A percentile compares a stretch with the other conserved stretches of the same genome.
These are phyloP conservation scores for Stichodactyla helianthus DNA, from an alignment of 64 coral and sea anemone genomes.

Conservation along the genomic window DNA sequence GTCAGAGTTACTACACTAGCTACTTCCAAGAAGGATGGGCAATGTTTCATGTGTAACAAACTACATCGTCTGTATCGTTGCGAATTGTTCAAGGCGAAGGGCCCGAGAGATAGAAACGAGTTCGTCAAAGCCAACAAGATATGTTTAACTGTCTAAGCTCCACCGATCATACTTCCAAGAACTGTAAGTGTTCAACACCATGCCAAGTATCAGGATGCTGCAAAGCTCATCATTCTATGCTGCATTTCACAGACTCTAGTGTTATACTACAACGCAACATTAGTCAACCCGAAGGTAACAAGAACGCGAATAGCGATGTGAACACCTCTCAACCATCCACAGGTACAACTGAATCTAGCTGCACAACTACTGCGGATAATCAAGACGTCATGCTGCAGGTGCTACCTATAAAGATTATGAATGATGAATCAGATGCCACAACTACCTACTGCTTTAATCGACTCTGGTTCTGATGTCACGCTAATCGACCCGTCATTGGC, in stretches of 20 bases:
- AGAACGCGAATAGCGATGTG: not conserved
- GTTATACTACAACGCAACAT: no score
- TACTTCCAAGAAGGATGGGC: not conserved
- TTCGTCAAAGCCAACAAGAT: constrained; percentile 2
- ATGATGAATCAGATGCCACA: not conserved
- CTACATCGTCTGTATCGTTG: constrained; percentile 18
- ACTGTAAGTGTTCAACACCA: constrained; percentile 19
- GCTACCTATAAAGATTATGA: constrained; percentile 14
- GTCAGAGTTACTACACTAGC: not conserved
- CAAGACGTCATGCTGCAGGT: constrained; percentile 28
- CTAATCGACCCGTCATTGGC: constrained; percentile 26
- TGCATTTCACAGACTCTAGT: not conserved
- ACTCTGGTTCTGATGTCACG: constrained; percentile 24
- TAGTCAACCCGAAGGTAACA: not conserved
- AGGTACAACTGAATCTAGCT: not conserved
- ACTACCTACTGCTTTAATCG: constrained; percentile 31
- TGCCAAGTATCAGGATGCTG: constrained; percentile 16
- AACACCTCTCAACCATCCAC: no score
- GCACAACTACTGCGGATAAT: not conserved
- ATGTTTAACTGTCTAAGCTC: constrained; percentile 33
- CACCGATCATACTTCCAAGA: constrained; percentile 24
- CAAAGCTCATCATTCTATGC: constrained; percentile 22
- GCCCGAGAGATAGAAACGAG: constrained; percentile 11
- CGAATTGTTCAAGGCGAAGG: constrained; percentile 17
- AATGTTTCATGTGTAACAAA: constrained; percentile 8